These are phyloP conservation scores for Hanleya hanleyi DNA, from an alignment of 2,888 invertebrate species.

Conservation along the genomic window DNA sequence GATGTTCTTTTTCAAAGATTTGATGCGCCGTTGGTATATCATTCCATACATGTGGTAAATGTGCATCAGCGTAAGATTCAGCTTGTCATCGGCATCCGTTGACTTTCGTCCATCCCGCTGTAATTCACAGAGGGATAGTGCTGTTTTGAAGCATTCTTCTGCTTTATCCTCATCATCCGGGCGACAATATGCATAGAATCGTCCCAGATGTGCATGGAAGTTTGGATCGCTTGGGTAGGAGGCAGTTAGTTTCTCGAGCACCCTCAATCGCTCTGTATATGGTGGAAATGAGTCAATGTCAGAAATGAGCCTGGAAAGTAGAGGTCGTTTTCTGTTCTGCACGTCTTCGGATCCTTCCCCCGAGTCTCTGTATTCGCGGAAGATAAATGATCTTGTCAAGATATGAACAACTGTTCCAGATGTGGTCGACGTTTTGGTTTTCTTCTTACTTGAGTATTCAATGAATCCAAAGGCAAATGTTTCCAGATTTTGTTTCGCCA, in stretches of 20 bases:
- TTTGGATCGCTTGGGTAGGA: slow-evolving; percentile 43
- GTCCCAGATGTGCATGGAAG: slow-evolving; percentile 45
- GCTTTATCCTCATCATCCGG: slow-evolving; percentile 42
- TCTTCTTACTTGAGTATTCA: slow-evolving; percentile 36
- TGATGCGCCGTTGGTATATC: slow-evolving; percentile 31
- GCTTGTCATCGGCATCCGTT: no score
- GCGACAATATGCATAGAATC: slow-evolving; percentile 41
- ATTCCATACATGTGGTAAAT: slow-evolving; percentile 46
- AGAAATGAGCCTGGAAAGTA: slow-evolving; percentile 38
- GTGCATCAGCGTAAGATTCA: slow-evolving; percentile 32
- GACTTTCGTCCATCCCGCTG: slow-evolving; percentile 23
- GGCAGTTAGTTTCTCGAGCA: slow-evolving; percentile 37
- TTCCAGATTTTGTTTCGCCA: slow-evolving; percentile 35
- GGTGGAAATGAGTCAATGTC: slow-evolving; percentile 42
- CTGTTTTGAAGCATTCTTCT: slow-evolving; percentile 38
- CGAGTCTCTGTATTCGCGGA: slow-evolving; percentile 40
- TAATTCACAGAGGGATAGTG: slow-evolving; percentile 36
- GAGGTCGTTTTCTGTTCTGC: no score
- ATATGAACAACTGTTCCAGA: slow-evolving; percentile 31
- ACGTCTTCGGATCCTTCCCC: slow-evolving; percentile 26
- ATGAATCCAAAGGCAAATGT: slow-evolving; percentile 39
- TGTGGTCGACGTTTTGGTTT: slow-evolving; percentile 18
- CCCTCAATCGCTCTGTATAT: slow-evolving; percentile 40
- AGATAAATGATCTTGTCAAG: slow-evolving; percentile 44
- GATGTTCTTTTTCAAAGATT: no score